Evolutionary conservation across 2,888 invertebrate genomes (phyloP).

Genomic region (Argynnis bischoffii): DNA sequence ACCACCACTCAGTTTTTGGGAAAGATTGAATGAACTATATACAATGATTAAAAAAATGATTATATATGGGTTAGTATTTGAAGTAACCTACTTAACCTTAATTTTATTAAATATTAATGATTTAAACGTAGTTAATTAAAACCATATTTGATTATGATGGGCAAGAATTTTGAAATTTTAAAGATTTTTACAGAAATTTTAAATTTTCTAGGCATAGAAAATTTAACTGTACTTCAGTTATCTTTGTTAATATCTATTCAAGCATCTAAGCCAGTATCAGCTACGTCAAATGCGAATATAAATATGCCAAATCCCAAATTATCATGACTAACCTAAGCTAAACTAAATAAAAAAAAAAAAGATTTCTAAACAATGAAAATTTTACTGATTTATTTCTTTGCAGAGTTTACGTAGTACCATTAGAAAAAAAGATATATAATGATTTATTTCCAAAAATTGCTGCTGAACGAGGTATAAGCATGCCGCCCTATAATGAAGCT

Average conservation of each 20-base stretch:
- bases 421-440: slow-evolving; percentile 52
- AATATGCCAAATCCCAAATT: too few species aligned
- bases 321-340: too few species aligned
- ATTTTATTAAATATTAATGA: neutral
- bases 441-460: slow-evolving; percentile 50
- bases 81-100: neutral
- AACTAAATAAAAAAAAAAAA: too few species aligned
- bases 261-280: too few species aligned
- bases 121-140: too few species aligned
- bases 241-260: too few species aligned
- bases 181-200: too few species aligned
- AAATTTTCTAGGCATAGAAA: too few species aligned
- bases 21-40: slow-evolving; percentile 51
- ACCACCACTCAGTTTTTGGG: slow-evolving; percentile 54
- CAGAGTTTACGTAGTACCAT: slow-evolving; percentile 49
- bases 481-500: slow-evolving; percentile 57
- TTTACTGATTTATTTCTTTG: slow-evolving; percentile 34
- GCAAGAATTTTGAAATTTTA: too few species aligned
- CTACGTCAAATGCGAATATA: too few species aligned
- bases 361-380: neutral
- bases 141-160: too few species aligned
- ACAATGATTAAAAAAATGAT: slow-evolving; percentile 47
- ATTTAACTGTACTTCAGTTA: too few species aligned
- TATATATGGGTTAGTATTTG: slow-evolving; percentile 51
- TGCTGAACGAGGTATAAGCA: slow-evolving; percentile 49